Evolutionary conservation across 2,113 vertebrate species (phyloP).

Genomic region (Morone chrysops): DNA sequence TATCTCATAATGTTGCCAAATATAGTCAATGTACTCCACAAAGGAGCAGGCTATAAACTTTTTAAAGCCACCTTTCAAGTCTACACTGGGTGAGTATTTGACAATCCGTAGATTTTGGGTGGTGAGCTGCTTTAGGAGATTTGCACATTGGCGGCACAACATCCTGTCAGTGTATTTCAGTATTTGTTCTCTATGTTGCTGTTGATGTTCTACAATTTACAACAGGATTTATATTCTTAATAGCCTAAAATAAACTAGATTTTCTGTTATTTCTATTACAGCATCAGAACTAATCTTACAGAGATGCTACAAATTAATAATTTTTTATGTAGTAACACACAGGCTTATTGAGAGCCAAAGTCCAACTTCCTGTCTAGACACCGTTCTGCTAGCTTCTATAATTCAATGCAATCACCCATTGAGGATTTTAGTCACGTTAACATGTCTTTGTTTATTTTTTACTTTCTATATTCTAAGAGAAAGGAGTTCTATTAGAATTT

Average conservation of each 20-base stretch:
- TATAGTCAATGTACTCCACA: neutral
- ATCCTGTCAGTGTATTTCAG: neutral
- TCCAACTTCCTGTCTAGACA: neutral
- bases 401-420: neutral
- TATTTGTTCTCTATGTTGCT: neutral
- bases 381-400: neutral
- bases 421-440: neutral
- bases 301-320: neutral
- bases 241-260: neutral
- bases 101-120: neutral
- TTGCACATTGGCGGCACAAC: neutral
- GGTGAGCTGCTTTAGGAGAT: neutral
- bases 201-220: neutral
- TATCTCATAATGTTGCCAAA: neutral
- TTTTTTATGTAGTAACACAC: neutral
- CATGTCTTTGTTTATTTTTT: neutral
- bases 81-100: neutral
- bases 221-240: neutral
- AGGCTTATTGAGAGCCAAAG: neutral
- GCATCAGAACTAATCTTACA: neutral
- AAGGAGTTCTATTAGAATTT: neutral
- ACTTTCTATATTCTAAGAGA: neutral
- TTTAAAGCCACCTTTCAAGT: constrained; percentile 4
- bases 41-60: neutral
- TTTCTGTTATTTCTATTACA: neutral